A percentile compares a stretch with the other conserved stretches of the same genome.
Evolutionary conservation across 2,888 invertebrate species (phyloP).

Genomic region (Campoplex nolae): DNA sequence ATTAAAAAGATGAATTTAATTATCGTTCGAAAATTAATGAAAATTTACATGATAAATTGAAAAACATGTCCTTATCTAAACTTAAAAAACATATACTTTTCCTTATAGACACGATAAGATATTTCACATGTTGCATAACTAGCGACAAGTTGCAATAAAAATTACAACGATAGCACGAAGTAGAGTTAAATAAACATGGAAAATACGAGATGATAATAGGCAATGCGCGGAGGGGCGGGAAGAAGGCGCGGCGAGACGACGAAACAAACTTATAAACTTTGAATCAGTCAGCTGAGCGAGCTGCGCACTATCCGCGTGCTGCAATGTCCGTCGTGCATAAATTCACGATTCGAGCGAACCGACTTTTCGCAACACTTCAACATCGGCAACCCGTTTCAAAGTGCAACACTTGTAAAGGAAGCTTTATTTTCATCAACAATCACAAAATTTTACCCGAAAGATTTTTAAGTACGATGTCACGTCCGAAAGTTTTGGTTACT

Average conservation of each 20-base stretch:
- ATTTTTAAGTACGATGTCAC: conserved; percentile 72
- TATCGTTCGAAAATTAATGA: no score
- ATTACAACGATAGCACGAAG: not conserved
- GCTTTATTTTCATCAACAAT: not conserved
- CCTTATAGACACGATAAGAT: not conserved
- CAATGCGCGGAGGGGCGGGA: no score
- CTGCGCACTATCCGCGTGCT: not conserved
- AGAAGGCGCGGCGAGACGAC: no score
- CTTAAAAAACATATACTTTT: not conserved
- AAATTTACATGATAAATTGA: not conserved
- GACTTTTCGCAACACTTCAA: not conserved
- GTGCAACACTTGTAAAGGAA: not conserved
- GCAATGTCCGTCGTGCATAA: conserved; percentile 13
- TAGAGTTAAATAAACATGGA: not conserved
- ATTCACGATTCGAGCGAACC: not conserved
- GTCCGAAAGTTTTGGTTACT: conserved; percentile 90
- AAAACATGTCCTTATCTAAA: not conserved
- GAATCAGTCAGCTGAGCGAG: not conserved
- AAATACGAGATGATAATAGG: not conserved
- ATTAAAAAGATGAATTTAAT: no score
- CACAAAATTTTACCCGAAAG: conserved; percentile 29
- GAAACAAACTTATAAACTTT: no score
- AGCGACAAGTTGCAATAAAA: not conserved
- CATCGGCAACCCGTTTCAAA: not conserved
- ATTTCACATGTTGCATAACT: not conserved